These are phyloP conservation scores for Cercopithecus neglectus DNA, from an alignment of 2,797 vertebrate species.

Conservation along the genomic window DNA sequence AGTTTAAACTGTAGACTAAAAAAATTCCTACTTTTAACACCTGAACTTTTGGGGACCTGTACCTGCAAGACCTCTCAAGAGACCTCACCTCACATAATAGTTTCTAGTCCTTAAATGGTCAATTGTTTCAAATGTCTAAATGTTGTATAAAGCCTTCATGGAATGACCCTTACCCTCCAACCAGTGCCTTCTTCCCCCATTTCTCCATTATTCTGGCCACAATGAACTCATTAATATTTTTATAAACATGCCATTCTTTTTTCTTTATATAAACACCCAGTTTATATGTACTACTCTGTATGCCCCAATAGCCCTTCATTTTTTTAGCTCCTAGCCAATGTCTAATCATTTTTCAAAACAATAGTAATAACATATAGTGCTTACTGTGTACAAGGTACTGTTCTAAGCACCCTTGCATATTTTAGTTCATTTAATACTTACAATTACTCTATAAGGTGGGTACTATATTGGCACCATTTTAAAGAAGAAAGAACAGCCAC, in stretches of 20 bases:
- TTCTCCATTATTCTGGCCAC: neutral
- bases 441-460: neutral
- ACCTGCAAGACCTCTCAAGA: neutral
- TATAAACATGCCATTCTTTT: neutral
- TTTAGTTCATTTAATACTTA: neutral
- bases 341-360: neutral
- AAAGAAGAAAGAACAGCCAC: neutral
- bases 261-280: neutral
- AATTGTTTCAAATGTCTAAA: neutral
- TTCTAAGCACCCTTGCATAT: neutral
- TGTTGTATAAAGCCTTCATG: neutral
- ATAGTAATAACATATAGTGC: neutral
- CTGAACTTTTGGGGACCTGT: neutral
- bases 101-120: neutral
- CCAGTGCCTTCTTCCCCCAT: neutral
- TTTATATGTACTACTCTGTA: neutral
- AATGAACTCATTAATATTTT: neutral
- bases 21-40: neutral
- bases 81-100: neutral
- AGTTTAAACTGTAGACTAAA: neutral
- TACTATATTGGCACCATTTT: neutral
- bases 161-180: neutral
- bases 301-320: neutral
- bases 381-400: neutral
- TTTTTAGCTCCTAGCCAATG: neutral